phyloP scores from a whole-genome alignment of 2,888 invertebrate genomes.

The Volucella inflata region DNA sequence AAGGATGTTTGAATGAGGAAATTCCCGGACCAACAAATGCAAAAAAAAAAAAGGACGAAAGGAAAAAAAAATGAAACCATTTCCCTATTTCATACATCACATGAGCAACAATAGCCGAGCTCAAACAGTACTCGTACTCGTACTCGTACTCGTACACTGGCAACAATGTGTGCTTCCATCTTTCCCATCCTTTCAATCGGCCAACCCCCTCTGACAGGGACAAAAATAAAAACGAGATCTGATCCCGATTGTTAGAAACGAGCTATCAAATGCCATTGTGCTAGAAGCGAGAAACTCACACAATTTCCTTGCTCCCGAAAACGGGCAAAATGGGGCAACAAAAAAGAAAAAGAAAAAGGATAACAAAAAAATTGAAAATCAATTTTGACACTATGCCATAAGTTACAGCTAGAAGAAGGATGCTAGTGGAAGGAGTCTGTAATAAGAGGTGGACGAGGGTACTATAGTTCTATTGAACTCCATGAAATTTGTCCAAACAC shows the following conservation, averaged over 20 bases:
- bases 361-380: conserved; percentile 34
- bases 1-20: conserved; percentile 63
- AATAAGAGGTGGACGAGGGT: background rate
- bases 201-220: conserved; percentile 27
- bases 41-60: conserved; percentile 16
- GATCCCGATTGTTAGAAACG: conserved; percentile 67
- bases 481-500: conserved; percentile 29
- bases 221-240: conserved; percentile 55
- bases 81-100: conserved; percentile 70
- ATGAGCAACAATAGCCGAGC: conserved; percentile 56
- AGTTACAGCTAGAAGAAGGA: conserved; percentile 25
- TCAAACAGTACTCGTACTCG: conserved; percentile 31
- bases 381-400: conserved; percentile 59
- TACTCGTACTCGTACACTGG: conserved; percentile 14
- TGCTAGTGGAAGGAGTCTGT: too few species aligned
- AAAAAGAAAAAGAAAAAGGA: background rate
- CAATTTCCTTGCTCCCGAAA: conserved; percentile 15
- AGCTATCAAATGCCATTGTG: conserved; percentile 62
- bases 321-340: background rate
- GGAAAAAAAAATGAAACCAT: conserved; percentile 53
- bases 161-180: conserved; percentile 13
- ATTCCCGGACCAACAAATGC: conserved; percentile 36
- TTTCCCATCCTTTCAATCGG: background rate
- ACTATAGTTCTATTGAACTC: conserved; percentile 40
- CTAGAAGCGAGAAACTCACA: conserved; percentile 11